A percentile compares a stretch with the other conserved stretches of the same genome.
phyloP scores from a whole-genome alignment of 1,140 invertebrate species.

The Aphis gossypii region DNA sequence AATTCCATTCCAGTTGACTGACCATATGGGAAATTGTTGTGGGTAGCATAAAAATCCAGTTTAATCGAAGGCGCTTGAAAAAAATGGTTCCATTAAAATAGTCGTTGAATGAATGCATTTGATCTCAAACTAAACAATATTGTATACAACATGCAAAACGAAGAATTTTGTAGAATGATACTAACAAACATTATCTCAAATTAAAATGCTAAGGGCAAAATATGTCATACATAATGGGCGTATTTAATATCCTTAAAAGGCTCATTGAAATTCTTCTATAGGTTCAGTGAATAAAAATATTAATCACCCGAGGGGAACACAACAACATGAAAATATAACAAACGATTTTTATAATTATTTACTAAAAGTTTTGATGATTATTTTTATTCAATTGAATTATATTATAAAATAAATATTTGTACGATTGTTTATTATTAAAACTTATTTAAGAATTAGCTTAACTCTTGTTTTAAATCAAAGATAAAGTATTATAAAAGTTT shows the following conservation, averaged over 20 bases:
- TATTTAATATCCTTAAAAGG: slow-evolving; percentile 9
- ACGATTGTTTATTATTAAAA: background rate
- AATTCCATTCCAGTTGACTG: slow-evolving; percentile 40
- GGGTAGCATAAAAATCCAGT: slow-evolving; percentile 41
- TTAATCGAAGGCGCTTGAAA: slow-evolving; percentile 24
- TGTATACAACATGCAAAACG: background rate
- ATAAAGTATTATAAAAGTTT: background rate
- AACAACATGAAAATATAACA: background rate
- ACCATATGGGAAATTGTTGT: slow-evolving; percentile 36
- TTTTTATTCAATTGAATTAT: background rate
- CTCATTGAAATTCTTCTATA: slow-evolving; percentile 6
- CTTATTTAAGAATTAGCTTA: background rate
- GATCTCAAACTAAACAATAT: background rate
- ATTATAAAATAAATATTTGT: background rate
- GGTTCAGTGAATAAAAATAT: background rate
- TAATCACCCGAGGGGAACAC: background rate
- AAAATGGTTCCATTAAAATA: slow-evolving; percentile 37
- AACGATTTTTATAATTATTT: background rate
- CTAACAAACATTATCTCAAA: slow-evolving; percentile 7
- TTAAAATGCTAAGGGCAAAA: background rate
- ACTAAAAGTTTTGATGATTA: slow-evolving; percentile 6
- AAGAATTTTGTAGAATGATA: background rate
- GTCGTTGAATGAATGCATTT: background rate
- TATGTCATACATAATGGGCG: background rate
- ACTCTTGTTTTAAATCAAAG: background rate